A percentile compares a stretch with the other conserved stretches of the same genome.
Evolutionary conservation across 2,888 invertebrate species (phyloP).

Genomic region (Hirtodrosophila cameraria): DNA sequence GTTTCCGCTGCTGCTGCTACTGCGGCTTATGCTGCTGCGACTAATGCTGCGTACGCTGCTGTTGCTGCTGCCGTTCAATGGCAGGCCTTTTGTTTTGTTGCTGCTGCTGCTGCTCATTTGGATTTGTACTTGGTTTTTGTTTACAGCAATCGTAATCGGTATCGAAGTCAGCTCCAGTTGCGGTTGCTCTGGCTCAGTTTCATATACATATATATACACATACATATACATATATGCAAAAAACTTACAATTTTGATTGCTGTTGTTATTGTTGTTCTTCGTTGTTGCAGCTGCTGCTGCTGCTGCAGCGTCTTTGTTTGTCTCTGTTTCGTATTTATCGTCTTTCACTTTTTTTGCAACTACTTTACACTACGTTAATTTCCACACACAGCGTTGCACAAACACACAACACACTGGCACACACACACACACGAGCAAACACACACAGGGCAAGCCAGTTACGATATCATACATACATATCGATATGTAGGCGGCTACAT

Average conservation of each 20-base stretch:
- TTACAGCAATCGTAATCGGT: conserved; percentile 41
- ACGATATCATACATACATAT: conserved; percentile 46
- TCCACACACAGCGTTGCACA: conserved; percentile 64
- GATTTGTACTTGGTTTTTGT: conserved; percentile 54
- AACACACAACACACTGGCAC: conserved; percentile 24
- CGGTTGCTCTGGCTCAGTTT: background rate
- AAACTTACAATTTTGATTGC: conserved; percentile 4
- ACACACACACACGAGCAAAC: background rate
- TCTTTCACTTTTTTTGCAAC: conserved; percentile 57
- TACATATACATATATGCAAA: conserved; percentile 33
- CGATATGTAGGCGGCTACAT: conserved; percentile 55
- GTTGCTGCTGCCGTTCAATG: conserved; percentile 28
- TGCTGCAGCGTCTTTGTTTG: conserved; percentile 26
- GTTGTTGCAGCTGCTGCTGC: conserved; percentile 42
- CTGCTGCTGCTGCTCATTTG: conserved; percentile 31
- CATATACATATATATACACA: background rate
- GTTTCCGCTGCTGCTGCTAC: conserved; percentile 52
- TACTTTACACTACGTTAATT: conserved; percentile 69
- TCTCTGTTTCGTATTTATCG: conserved; percentile 28
- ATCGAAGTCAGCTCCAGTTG: conserved; percentile 11
- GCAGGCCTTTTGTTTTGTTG: conserved; percentile 36
- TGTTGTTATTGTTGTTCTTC: conserved; percentile 15
- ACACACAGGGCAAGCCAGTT: too few relatives aligned
- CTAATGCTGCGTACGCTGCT: background rate
- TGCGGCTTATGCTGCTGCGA: background rate